These are phyloP conservation scores for Sminthurides aquaticus DNA, from an alignment of 2,888 invertebrate species.

Conservation along the genomic window DNA sequence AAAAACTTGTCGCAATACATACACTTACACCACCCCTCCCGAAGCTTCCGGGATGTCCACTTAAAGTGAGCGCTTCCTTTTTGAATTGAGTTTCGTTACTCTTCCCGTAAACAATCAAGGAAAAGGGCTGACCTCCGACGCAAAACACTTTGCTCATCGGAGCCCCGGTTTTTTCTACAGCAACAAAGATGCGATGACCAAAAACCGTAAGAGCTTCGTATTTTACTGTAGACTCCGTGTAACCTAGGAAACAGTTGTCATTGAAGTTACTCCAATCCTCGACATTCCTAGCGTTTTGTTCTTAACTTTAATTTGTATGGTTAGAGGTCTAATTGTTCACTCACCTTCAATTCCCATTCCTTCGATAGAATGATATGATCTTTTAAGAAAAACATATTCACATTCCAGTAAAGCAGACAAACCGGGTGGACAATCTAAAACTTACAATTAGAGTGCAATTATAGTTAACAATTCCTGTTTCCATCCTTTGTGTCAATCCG, in stretches of 20 bases:
- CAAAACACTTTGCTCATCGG: conserved; percentile 11
- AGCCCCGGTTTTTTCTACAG: conserved; percentile 9
- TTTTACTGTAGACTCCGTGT: conserved; percentile 6
- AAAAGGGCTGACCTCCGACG: conserved; percentile 8
- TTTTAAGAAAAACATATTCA: not conserved
- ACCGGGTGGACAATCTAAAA: conserved; percentile 6
- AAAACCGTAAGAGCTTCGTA: conserved; percentile 18
- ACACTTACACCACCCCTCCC: conserved; percentile 16
- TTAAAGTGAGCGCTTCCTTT: conserved; percentile 9
- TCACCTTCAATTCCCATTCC: conserved; percentile 2
- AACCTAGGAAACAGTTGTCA: not conserved
- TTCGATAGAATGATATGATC: not conserved
- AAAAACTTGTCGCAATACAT: no score
- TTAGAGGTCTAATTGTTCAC: no score
- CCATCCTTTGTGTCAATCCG: no score
- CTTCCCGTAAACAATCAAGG: conserved; percentile 8
- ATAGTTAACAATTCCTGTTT: no score
- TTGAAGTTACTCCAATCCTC: no score
- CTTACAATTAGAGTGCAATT: not conserved
- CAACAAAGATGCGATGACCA: conserved; percentile 16
- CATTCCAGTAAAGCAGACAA: not conserved
- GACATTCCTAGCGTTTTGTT: no score
- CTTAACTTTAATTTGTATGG: no score
- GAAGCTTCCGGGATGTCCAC: conserved; percentile 18
- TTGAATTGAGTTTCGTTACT: conserved; percentile 7